phyloP scores from a whole-genome alignment of 2,797 vertebrate genomes.

The Chelidonichthys spinosus region DNA sequence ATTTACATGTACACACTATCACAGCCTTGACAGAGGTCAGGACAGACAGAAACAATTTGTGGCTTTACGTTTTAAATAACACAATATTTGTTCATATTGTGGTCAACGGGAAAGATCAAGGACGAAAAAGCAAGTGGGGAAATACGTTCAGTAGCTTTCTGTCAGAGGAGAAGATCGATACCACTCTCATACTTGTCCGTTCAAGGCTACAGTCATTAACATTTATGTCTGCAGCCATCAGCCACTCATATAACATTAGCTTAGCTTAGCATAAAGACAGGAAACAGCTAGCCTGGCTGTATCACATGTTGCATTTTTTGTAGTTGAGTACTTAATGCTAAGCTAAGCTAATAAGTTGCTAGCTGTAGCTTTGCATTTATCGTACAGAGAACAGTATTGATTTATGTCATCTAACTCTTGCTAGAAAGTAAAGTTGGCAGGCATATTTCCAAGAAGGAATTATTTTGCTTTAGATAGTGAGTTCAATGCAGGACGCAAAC shows the following conservation, averaged over 20 bases:
- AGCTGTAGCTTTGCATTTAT: background rate
- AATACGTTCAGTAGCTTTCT: background rate
- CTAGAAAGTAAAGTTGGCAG: background rate
- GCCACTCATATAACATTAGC: too few species aligned
- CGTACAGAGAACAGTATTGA: background rate
- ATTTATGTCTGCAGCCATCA: too few species aligned
- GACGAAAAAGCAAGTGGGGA: background rate
- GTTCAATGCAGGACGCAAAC: background rate
- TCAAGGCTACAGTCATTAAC: background rate
- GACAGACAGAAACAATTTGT: slow-evolving; percentile 6
- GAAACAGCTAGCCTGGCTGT: too few species aligned
- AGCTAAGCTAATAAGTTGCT: background rate
- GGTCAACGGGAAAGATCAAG: too few species aligned
- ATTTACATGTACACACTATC: slow-evolving; percentile 41
- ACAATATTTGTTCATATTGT: background rate
- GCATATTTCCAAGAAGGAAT: background rate
- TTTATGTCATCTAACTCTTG: background rate
- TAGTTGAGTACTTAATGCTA: background rate
- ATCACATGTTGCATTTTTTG: too few species aligned
- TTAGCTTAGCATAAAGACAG: too few species aligned
- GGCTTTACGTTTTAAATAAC: slow-evolving; percentile 20
- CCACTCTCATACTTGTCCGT: background rate
- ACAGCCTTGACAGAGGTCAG: background rate
- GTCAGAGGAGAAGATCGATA: background rate
- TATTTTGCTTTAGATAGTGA: background rate